phyloP scores from a whole-genome alignment of 2,797 vertebrate species.

The Labeo calbasu region DNA sequence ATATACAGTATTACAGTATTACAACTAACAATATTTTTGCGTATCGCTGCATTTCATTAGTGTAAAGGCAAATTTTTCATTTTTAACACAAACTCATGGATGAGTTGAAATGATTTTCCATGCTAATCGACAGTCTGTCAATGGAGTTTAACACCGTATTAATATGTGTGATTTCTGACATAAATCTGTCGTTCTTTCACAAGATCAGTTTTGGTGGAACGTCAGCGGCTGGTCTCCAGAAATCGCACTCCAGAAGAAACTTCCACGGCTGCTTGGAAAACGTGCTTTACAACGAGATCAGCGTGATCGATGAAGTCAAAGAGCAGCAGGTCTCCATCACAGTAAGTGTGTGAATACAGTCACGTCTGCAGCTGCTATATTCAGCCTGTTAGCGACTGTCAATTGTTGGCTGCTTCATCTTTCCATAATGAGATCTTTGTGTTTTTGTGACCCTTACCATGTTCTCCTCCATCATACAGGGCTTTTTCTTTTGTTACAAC shows the following conservation, averaged over 20 bases:
- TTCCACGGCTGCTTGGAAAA: conserved; percentile 96
- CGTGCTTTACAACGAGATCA: conserved; percentile 85
- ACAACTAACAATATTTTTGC: background rate
- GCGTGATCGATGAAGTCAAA: conserved; percentile 83
- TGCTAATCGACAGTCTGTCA: background rate
- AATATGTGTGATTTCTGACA: conserved; percentile 42
- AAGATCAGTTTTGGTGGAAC: conserved; percentile 93
- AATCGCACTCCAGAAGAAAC: conserved; percentile 73
- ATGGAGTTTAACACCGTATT: background rate
- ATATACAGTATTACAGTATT: background rate
- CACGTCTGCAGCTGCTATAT: background rate
- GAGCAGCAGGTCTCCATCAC: conserved; percentile 76
- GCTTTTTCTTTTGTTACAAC: background rate
- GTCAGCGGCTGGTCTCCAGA: conserved; percentile 76
- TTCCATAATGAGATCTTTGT: background rate
- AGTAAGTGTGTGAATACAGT: conserved; percentile 74
- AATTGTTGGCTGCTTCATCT: background rate
- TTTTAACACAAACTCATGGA: background rate
- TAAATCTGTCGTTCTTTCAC: conserved; percentile 70
- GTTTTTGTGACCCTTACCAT: background rate
- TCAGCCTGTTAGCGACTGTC: background rate
- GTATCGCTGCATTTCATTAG: background rate
- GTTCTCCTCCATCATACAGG: conserved; percentile 20
- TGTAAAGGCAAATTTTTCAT: background rate
- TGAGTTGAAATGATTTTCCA: background rate